Base-by-base conservation (phyloP, 2,888 invertebrate species). In the Cantharis rufa region DNA sequence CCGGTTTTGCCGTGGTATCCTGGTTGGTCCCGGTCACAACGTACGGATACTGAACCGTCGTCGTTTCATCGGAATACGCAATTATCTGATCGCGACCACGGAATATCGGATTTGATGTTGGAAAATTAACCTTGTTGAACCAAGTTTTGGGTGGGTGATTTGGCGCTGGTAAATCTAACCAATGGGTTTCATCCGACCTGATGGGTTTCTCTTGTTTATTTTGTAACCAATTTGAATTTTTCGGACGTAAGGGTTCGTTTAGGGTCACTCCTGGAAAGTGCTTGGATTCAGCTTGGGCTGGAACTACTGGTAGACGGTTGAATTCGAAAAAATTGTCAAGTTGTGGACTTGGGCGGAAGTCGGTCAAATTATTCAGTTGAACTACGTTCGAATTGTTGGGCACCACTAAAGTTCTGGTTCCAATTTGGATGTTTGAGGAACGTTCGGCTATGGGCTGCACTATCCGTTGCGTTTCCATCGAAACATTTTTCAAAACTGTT, bases 311-410 rank as follows among this genome's bases (percentile, higher is more conserved):
- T 77, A 89, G 87, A 64, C 84, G 85, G 64, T 89, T 89, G 75
- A 85, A 87, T 80, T 91, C 91, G 79, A 89, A 89, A 79, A 88
- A 88, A 61, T 86, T 87, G 15, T 89, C 90, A 28, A 91, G 79
- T 81, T 89, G 90, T 10, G 88, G 90, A 83, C 91, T 91, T 2
- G 91, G 91, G 71, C 87, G 89, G 78, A 91, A 91, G 69, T 85
- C 83, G n/a, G 18, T 13, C 10, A 15, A 18, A 4, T 68, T 71
- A n/a, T 48, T 48, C n/a, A 48, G 48, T 48, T 48, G 48, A 48
- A 48, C 48, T 1, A 28, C 32, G 15, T 69, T 28, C 2, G 69
- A 11, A 66, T 28, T 32, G 11, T 69, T 32, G n/a, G 32, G 24
- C n/a, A 48, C n/a, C n/a, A 48, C 48, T 2, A 80, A 3, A 15